phyloP scores from a whole-genome alignment of 2,113 vertebrate genomes.

The Platycercus adscitus region DNA sequence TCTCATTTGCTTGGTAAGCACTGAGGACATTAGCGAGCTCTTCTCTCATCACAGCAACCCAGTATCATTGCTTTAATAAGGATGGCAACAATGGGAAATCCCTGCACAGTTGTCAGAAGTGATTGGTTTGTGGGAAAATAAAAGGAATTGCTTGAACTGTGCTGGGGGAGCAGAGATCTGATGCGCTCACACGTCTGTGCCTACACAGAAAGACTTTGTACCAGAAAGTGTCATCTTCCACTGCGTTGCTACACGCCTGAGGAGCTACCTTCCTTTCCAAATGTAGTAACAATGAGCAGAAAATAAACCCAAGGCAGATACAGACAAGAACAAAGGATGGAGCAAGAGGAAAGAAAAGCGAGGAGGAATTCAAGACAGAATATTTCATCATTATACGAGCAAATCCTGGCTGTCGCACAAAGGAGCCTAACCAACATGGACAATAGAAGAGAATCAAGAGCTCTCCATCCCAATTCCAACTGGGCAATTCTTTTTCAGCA shows the following conservation, averaged over 20 bases:
- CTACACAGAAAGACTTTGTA: background rate
- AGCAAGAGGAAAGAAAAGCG: background rate
- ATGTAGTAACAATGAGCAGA: background rate
- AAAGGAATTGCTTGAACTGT: background rate
- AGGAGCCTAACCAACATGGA: background rate
- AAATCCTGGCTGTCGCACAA: background rate
- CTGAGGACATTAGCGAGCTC: background rate
- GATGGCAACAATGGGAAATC: conserved; percentile 18
- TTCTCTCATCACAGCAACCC: background rate
- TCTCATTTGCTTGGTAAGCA: background rate
- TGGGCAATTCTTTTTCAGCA: background rate
- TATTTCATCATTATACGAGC: background rate
- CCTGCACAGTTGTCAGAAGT: background rate
- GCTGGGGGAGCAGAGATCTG: background rate
- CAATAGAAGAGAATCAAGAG: conserved; percentile 14
- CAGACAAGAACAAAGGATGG: conserved; percentile 32
- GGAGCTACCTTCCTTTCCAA: background rate
- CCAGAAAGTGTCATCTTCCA: background rate
- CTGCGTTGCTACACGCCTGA: background rate
- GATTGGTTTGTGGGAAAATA: background rate
- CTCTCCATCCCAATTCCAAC: background rate
- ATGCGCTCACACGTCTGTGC: background rate
- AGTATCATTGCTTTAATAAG: background rate
- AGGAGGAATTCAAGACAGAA: background rate
- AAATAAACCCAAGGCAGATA: conserved; percentile 1